A percentile compares a stretch with the other conserved stretches of the same genome.
Conservation (phyloP, 2,113 vertebrate genomes). For the Bothrops jararaca region DNA sequence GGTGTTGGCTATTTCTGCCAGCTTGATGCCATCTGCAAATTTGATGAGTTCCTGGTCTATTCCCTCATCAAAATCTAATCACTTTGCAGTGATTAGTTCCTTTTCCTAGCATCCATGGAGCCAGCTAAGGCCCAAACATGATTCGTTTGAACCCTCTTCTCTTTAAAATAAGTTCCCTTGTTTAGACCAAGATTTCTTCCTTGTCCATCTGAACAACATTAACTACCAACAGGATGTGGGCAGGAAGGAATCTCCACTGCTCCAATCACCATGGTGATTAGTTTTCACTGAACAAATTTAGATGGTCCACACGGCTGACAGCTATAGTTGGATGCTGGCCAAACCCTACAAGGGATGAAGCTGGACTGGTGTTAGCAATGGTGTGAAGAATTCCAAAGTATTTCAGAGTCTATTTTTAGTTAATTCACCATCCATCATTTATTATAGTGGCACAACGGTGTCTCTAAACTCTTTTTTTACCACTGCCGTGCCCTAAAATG, state of each 20-base stretch:
- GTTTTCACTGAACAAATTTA: slow-evolving; percentile 6
- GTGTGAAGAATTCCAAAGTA: slow-evolving; percentile 23
- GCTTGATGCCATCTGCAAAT: background rate
- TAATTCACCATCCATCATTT: slow-evolving; percentile 7
- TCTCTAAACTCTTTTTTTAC: background rate
- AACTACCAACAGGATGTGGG: slow-evolving; percentile 2
- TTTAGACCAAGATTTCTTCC: background rate
- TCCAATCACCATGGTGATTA: slow-evolving; percentile 16
- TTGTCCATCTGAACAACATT: background rate
- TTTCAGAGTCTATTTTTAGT: slow-evolving; percentile 18
- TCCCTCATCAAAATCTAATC: background rate
- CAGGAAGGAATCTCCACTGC: slow-evolving; percentile 4
- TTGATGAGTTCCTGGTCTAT: background rate
- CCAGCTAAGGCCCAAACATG: background rate
- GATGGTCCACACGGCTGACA: slow-evolving; percentile 17
- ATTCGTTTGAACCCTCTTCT: background rate
- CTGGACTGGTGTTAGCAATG: slow-evolving; percentile 14
- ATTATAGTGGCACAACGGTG: background rate
- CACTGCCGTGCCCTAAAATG: background rate
- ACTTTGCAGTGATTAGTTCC: background rate
- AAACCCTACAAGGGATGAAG: background rate
- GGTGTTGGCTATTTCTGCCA: background rate
- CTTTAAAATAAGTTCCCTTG: background rate
- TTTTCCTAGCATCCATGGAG: background rate
- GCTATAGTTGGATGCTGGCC: slow-evolving; percentile 3